These are phyloP conservation scores for Caenorhabditis wallacei DNA, from an alignment of 2,888 invertebrate genomes.

Conservation along the genomic window DNA sequence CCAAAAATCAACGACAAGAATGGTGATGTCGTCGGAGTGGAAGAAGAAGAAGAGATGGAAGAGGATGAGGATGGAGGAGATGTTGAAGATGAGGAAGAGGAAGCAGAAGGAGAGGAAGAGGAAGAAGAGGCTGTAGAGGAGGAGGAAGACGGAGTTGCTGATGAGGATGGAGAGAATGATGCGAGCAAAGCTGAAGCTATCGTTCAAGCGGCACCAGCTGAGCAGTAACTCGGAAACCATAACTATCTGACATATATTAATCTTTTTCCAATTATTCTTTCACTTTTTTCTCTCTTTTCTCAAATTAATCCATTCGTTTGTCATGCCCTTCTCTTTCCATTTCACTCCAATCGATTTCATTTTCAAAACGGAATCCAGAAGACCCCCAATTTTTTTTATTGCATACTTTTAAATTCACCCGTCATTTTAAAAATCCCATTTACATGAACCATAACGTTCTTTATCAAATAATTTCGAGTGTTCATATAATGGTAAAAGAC, in stretches of 20 bases:
- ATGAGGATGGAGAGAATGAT: conserved; percentile 2
- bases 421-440: too few species aligned
- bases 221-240: not conserved
- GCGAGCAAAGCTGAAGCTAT: not conserved
- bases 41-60: conserved; percentile 21
- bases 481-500: too few species aligned
- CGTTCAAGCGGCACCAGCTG: not conserved
- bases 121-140: conserved; percentile 15
- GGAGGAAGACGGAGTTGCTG: conserved; percentile 4
- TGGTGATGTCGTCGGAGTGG: conserved; percentile 30
- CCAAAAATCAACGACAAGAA: conserved; percentile 24
- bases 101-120: conserved; percentile 11
- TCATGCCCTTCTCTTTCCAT: too few species aligned
- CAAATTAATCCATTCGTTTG: too few species aligned
- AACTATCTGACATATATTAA: not conserved
- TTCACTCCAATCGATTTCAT: too few species aligned
- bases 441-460: too few species aligned
- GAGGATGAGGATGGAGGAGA: conserved; percentile 49
- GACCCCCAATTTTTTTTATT: too few species aligned
- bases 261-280: too few species aligned
- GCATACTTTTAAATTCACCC: too few species aligned
- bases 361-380: too few species aligned
- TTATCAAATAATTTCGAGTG: too few species aligned
- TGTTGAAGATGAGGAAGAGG: conserved; percentile 30
- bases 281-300: too few species aligned